phyloP scores from a whole-genome alignment of 92 coral and sea anemone species.

The Anthopleura xanthogrammica region DNA sequence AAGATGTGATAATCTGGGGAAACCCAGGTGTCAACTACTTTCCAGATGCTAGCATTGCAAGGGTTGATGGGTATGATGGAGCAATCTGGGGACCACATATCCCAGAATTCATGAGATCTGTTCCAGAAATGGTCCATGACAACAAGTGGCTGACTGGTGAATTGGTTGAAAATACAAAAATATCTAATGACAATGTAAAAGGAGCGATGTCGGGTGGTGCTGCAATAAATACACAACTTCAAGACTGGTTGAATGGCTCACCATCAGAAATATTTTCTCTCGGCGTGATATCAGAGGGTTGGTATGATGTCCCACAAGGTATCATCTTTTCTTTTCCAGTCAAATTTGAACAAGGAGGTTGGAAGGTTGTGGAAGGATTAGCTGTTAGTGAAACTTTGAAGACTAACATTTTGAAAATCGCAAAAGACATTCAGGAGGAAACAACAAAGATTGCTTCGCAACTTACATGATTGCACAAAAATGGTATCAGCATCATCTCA shows the following conservation, averaged over 20 bases:
- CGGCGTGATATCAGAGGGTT: constrained; percentile 84
- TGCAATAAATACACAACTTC: constrained; percentile 70
- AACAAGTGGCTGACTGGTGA: constrained; percentile 90
- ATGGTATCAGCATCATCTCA: not conserved
- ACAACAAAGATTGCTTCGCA: constrained; percentile 12
- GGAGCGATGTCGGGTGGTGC: constrained; percentile 58
- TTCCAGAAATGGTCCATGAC: constrained; percentile 95
- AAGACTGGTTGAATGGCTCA: constrained; percentile 81
- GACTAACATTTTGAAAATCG: constrained; percentile 57
- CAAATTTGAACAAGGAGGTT: constrained; percentile 66
- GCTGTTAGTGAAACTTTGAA: constrained; percentile 56
- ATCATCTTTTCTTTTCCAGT: constrained; percentile 91
- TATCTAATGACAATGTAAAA: constrained; percentile 37
- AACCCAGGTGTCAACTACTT: constrained; percentile 58
- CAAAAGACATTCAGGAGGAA: constrained; percentile 59
- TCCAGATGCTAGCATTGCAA: constrained; percentile 75
- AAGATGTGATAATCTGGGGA: constrained; percentile 93
- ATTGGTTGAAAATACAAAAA: constrained; percentile 66
- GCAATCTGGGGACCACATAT: constrained; percentile 99
- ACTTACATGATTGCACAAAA: not conserved
- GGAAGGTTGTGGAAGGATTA: constrained; percentile 81
- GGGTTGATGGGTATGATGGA: constrained; percentile 93
- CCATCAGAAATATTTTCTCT: constrained; percentile 80
- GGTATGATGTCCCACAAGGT: constrained; percentile 91
- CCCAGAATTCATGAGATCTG: constrained; percentile 81